Percentiles rank a stretch among this genome's conserved stretches.
Evolutionary conservation across 2,113 vertebrate genomes (phyloP).

Genomic region (Chelonoidis abingdonii): DNA sequence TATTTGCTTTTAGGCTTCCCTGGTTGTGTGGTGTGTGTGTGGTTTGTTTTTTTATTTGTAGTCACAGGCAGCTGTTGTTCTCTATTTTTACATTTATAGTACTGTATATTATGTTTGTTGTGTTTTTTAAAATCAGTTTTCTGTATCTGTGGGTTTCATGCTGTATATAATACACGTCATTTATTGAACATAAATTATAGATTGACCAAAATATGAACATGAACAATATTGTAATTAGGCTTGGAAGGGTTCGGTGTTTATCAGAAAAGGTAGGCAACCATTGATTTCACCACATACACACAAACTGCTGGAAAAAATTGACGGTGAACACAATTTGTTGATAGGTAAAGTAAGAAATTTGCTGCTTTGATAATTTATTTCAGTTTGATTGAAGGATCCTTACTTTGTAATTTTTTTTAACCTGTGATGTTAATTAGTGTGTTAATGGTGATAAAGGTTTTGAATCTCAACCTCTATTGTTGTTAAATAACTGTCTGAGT

Average conservation of each 20-base stretch:
- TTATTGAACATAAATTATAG: not conserved
- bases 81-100: not conserved
- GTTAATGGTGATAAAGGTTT: not conserved
- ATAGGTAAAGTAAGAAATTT: not conserved
- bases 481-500: not conserved
- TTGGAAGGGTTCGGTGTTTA: not conserved
- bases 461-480: not conserved
- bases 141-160: not conserved
- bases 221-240: not conserved
- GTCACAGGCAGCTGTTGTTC: not conserved
- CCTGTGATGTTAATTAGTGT: not conserved
- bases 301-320: not conserved
- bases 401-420: not conserved
- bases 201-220: not conserved
- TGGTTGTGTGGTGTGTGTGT: too few relatives aligned
- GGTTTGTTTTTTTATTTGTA: not conserved
- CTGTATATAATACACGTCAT: not conserved
- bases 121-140: too few relatives aligned
- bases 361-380: not conserved
- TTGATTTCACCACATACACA: not conserved
- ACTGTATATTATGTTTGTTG: too few relatives aligned
- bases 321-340: not conserved
- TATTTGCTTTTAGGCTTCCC: not conserved
- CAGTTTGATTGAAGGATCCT: not conserved
- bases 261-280: not conserved